phyloP scores from a whole-genome alignment of 2,797 vertebrate species.

The Syngnathus acus region DNA sequence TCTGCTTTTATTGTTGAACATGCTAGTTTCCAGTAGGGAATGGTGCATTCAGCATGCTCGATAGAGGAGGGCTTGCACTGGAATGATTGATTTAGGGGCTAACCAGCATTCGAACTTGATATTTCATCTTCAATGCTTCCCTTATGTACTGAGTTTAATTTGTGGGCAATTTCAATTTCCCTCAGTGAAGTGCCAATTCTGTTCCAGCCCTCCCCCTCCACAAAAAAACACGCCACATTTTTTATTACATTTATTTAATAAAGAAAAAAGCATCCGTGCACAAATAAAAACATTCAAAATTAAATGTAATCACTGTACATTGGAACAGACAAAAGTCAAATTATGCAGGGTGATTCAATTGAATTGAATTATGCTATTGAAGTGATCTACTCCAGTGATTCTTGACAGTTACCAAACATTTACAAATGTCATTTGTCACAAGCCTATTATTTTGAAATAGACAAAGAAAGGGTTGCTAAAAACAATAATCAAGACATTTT shows the following conservation, averaged over 20 bases:
- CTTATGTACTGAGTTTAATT: background rate
- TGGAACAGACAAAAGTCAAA: too few species aligned
- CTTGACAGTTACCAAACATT: too few species aligned
- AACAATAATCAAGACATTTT: too few species aligned
- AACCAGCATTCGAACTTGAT: background rate
- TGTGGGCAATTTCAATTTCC: background rate
- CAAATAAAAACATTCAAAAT: background rate
- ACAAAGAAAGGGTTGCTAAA: too few species aligned
- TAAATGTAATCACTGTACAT: background rate
- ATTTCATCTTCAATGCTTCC: background rate
- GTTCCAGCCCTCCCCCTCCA: too few species aligned
- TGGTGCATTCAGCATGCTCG: background rate
- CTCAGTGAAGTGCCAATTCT: background rate
- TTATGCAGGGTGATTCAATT: too few species aligned
- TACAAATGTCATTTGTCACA: too few species aligned
- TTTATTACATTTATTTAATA: background rate
- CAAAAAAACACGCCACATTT: too few species aligned
- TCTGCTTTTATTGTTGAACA: slow-evolving; percentile 2
- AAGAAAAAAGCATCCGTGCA: background rate
- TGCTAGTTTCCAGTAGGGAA: background rate
- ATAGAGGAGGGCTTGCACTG: background rate
- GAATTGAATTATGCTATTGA: too few species aligned
- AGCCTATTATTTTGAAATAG: too few species aligned
- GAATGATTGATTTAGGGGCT: background rate
- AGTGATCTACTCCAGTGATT: too few species aligned